Base-by-base conservation (phyloP, 2,888 invertebrate species). In the Endomychus coccineus region DNA sequence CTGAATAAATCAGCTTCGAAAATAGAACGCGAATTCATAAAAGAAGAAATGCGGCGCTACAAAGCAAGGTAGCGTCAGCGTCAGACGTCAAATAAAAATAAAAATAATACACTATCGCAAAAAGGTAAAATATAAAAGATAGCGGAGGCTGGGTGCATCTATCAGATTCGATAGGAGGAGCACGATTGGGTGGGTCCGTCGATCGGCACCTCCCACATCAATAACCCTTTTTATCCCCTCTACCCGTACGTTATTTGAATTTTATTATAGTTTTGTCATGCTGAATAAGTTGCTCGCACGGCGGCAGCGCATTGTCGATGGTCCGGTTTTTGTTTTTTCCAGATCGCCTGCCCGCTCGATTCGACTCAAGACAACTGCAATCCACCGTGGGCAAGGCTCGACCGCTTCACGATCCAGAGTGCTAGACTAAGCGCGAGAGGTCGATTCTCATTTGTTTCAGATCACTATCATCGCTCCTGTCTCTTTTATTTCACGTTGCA, bases 191-290 rank as follows among this genome's bases (percentile, higher is more conserved):
- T 61, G 54, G 58, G 61, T 55, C 54, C 59, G 52, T 48, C 46
- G 55, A 61, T 60, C 55, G 60, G 59, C 50, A 47, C 56, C 60
- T 58, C 62, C 62, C 58, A 58, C 61, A 58, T 56, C 55, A 49
- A 55, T 53, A 55, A 56, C 55, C 53, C 55, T 55, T 56, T 57
- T 54, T 54, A 33, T 42, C 44, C 44, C 48, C 48, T 49, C 50
- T 31, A 37, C 31, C 36, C 31, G 14, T 28, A 40, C 42, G 44
- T 44, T 42, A 39, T 54, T 55, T 54, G 57, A 56, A 61, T 62
- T 63, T 62, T 62, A 61, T 62, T 61, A 59, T 59, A 59, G 58
- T 59, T 58, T 58, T 56, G 54, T 55, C 50, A 37, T 49, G 49
- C 45, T 51, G 15, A 27, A 38, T 27, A 33, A 33, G 38, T 38